Base-by-base conservation (phyloP, 2,797 vertebrate genomes). In the Neostethus bicornis region DNA sequence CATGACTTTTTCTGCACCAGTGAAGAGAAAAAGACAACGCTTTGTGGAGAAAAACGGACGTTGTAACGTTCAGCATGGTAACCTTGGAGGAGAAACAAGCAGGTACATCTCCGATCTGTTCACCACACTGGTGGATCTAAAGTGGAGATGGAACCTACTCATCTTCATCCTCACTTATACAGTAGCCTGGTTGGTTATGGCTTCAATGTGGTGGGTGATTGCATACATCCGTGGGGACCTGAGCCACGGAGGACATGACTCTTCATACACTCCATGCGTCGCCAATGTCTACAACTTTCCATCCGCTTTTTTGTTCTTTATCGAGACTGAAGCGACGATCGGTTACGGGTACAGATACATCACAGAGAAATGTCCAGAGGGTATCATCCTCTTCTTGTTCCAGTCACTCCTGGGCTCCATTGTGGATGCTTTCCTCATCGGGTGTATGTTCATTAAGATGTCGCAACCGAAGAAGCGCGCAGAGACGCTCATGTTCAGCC, bases 401-500 rank as follows among this genome's bases (percentile, higher is more conserved):
- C 95, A 96, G 89, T 96, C 95, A 0, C 81, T 96, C 51, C 81
- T 96, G 65, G 95, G 95, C 5, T 96, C 94, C 66, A 92, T 96
- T 12, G 95, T 96, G 51, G 95, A 96, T 17, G 94, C 94, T 0
- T 96, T 96, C 61, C 93, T 96, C 38, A 95, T 96, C 65, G 95
- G 95, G 45, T 96, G 95, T 87, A 96, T 96, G 95, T 96, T 96
- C 85, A 96, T 96, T 77, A 96, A 96, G 89, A 96, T 96, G 94
- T 96, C 94, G 54, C 95, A 96, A 85, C 95, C 95, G 21, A 96
- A 96, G 87, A 96, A 96, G 82, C 91, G 95, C 65, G 95, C 95
- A 0, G 94, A 96, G 91, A 96, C 95, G 5, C 93, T 96, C 26
- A 94, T 96, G 94, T 96, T 96, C 79, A 96, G 95, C 87, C 93